A percentile compares a stretch with the other conserved stretches of the same genome.
Conservation (phyloP, 2,797 vertebrate genomes). For the Salmo trutta region DNA sequence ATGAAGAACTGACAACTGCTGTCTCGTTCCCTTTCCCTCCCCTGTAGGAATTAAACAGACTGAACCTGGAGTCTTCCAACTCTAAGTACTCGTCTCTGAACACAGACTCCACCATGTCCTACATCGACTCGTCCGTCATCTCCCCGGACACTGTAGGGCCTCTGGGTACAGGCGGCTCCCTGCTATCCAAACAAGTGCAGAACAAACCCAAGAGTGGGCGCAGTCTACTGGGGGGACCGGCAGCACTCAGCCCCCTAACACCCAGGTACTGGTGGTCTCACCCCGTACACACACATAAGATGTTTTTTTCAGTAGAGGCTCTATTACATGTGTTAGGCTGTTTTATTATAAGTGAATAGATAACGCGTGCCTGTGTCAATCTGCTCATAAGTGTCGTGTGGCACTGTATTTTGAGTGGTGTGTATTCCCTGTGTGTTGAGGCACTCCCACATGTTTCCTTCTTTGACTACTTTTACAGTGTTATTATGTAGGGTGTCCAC, state of each 20-base stretch:
- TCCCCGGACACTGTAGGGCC: conserved; percentile 86
- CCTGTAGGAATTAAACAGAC: conserved; percentile 91
- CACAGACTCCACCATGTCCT: conserved; percentile 92
- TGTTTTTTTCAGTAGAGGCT: no score
- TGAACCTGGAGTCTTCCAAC: conserved; percentile 97
- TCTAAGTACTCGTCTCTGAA: conserved; percentile 88
- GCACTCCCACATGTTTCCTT: no score
- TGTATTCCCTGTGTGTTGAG: no score
- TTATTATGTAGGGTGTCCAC: no score
- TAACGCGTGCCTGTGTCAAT: no score
- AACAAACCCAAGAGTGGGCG: conserved; percentile 96
- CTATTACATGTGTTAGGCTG: no score
- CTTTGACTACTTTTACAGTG: no score
- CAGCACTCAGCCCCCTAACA: conserved; percentile 89
- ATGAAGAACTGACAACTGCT: neutral
- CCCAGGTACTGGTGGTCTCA: conserved; percentile 75
- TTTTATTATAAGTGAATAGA: no score
- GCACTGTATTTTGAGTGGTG: no score
- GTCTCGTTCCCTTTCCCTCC: no score
- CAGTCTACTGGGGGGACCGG: conserved; percentile 91
- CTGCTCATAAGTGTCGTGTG: no score
- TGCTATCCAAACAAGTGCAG: conserved; percentile 90
- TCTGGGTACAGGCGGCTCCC: conserved; percentile 84
- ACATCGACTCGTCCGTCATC: conserved; percentile 94
- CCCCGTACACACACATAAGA: no score